A percentile compares a stretch with the other conserved stretches of the same genome.
phyloP scores from a whole-genome alignment of 1,140 invertebrate species.

The Teleopsis dalmanni region DNA sequence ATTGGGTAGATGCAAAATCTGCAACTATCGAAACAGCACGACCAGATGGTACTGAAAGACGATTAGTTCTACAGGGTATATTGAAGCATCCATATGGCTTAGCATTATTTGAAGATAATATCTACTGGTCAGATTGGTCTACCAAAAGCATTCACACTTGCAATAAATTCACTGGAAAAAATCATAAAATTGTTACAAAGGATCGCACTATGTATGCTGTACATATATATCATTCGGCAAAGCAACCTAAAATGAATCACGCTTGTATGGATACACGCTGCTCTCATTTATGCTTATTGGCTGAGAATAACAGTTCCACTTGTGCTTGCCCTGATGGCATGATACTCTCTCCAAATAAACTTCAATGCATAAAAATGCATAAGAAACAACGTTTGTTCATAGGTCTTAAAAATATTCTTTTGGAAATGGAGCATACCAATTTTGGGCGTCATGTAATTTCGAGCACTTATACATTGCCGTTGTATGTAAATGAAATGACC shows the following conservation, averaged over 20 bases:
- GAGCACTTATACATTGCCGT: conserved; percentile 35
- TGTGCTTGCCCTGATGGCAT: conserved; percentile 77
- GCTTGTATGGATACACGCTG: conserved; percentile 63
- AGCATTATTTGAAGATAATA: conserved; percentile 74
- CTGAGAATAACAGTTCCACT: conserved; percentile 50
- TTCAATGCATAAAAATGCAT: conserved; percentile 47
- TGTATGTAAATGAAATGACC: conserved; percentile 42
- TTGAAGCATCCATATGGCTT: conserved; percentile 73
- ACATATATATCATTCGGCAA: conserved; percentile 60
- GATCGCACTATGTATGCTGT: conserved; percentile 54
- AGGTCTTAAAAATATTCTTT: conserved; percentile 37
- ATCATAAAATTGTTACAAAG: conserved; percentile 47
- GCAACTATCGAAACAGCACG: conserved; percentile 66
- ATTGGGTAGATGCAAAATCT: conserved; percentile 72
- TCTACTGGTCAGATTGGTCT: conserved; percentile 82
- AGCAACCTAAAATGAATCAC: conserved; percentile 52
- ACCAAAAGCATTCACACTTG: conserved; percentile 57
- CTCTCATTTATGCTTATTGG: conserved; percentile 73
- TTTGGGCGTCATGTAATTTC: conserved; percentile 46
- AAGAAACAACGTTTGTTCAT: conserved; percentile 44
- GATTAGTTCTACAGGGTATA: conserved; percentile 51
- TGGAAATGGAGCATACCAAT: conserved; percentile 46
- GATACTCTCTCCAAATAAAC: conserved; percentile 46
- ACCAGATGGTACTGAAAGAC: conserved; percentile 64
- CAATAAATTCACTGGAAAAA: conserved; percentile 60